Evolutionary conservation across 2,113 vertebrate genomes (phyloP), one percentile per base, ranked within the genome.

Genomic region (Spilogale gracilis): DNA sequence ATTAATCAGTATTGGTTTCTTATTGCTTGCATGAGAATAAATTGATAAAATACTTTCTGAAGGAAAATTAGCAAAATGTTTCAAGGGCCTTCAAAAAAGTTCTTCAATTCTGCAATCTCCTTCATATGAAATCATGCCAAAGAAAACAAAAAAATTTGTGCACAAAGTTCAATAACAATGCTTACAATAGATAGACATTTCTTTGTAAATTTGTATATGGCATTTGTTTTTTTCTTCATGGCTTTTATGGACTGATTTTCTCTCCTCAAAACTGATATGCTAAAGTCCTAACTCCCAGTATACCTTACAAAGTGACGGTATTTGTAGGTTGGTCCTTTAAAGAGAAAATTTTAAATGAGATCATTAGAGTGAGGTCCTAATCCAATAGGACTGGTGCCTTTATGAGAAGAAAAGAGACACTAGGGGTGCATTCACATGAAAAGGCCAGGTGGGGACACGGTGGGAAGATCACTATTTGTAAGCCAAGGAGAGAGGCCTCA

Each of bases 1-100:
- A 93, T 54, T 88, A 79, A 84, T 56, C 52, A n/a, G 8, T 38
- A 43, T 79, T 83, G 43, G 3, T 65, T 90, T 63, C 48, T 78
- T 16, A 63, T 76, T 92, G 6, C 8, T 79, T 25, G 0, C 1
- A 3, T 71, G 20, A 2, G 92, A 81, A 78, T 87, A 56, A 82
- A 81, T 6, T 83, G 73, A 63, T 93, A 82, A 87, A 73, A 52
- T 90, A 58, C 78, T 92, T 96, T 84, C 54, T 73, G 21, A 50
- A 79, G 17, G 23, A 82, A 6, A 58, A 38, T 58, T 94, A 60
- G 2, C 4, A 48, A 83, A 97, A 94, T 83, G 1, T 91, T 82
- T 87, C 23, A 82, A 17, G 3, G 52, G 0, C 5, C 11, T 48
- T 71, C 17, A 76, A n/a, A 79, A 58, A n/a, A 63, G 6, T 76